Evolutionary conservation across 2,113 vertebrate genomes (phyloP).

Genomic region (Apodemus sylvaticus): DNA sequence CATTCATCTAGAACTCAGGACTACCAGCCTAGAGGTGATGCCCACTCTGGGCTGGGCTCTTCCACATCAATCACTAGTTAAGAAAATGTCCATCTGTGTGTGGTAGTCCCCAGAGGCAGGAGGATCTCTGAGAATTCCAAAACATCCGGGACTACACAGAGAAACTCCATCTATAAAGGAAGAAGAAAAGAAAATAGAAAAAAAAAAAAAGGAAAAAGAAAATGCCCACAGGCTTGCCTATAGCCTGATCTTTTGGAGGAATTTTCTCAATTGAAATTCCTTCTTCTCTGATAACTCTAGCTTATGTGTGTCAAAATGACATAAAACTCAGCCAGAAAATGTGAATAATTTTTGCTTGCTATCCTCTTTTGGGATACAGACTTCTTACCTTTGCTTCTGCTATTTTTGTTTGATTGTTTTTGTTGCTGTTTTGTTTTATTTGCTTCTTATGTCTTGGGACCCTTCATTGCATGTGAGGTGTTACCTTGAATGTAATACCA

Average conservation of each 20-base stretch:
- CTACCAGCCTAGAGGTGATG: background rate
- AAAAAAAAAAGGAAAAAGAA: background rate
- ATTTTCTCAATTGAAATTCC: background rate
- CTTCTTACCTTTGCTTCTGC: background rate
- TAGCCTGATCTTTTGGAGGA: background rate
- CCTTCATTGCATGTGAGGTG: background rate
- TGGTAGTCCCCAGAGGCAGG: background rate
- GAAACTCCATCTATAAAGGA: background rate
- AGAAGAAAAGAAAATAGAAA: too few relatives aligned
- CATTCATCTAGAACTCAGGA: background rate
- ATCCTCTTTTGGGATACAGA: background rate
- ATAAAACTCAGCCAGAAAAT: background rate
- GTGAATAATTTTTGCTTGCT: background rate
- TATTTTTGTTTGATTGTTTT: background rate
- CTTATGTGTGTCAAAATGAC: background rate
- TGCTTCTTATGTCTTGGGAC: background rate
- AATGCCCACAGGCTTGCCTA: background rate
- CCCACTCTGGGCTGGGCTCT: background rate
- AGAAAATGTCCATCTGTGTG: background rate
- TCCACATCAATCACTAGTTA: background rate
- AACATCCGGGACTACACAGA: background rate
- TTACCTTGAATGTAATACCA: background rate
- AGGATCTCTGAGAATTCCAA: background rate
- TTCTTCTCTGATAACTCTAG: background rate
- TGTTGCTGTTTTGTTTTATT: background rate